These are phyloP conservation scores for Zonotrichia leucophrys DNA, from an alignment of 2,113 vertebrate species.

Conservation along the genomic window DNA sequence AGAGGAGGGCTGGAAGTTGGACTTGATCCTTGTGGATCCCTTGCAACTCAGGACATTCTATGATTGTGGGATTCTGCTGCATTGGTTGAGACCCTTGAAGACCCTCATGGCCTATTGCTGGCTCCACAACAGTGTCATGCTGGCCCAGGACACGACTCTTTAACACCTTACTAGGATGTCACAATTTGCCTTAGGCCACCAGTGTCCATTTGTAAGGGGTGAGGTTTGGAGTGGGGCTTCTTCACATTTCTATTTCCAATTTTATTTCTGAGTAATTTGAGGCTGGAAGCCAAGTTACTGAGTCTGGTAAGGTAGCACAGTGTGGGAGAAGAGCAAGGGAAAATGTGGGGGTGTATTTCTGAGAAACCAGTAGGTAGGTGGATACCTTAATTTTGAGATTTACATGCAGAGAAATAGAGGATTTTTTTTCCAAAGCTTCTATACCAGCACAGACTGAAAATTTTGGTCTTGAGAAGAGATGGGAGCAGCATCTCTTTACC, in stretches of 20 bases:
- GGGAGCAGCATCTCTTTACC: background rate
- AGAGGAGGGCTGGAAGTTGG: background rate
- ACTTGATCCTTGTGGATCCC: background rate
- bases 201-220: background rate
- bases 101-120: background rate
- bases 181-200: background rate
- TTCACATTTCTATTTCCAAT: background rate
- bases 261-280: background rate
- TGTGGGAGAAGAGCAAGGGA: background rate
- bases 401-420: background rate
- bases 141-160: background rate
- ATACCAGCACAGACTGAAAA: background rate
- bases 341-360: background rate
- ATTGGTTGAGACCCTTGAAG: background rate
- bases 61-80: background rate
- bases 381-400: background rate
- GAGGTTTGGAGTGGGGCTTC: background rate
- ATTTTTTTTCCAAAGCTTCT: background rate
- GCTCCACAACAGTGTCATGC: background rate
- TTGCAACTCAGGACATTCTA: background rate
- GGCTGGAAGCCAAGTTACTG: background rate
- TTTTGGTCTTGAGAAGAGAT: background rate
- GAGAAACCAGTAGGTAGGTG: background rate
- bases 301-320: background rate
- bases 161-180: background rate